These are phyloP conservation scores for Anthopleura sola DNA, from an alignment of 64 coral and sea anemone genomes.

Conservation along the genomic window DNA sequence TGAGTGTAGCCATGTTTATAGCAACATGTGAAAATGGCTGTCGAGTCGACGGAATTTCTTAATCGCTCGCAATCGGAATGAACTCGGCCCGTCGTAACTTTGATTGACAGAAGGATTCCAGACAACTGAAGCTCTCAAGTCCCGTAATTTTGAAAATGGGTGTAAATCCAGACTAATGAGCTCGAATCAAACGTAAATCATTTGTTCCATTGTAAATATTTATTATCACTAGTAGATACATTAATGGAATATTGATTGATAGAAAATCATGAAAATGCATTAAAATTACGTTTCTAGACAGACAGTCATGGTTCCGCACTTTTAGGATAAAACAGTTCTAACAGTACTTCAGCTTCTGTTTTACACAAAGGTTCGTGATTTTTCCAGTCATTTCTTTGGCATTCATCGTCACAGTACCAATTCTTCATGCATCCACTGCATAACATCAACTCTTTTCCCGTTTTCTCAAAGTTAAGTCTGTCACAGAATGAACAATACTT, in stretches of 20 bases:
- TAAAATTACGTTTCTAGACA: neutral
- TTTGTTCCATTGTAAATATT: too few relatives aligned
- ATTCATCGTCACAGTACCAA: constrained; percentile 1
- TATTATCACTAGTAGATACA: neutral
- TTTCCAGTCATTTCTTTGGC: neutral
- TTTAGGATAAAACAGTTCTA: neutral
- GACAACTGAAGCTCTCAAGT: too few relatives aligned
- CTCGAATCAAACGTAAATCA: too few relatives aligned
- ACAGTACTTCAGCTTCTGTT: neutral
- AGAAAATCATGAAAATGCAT: neutral
- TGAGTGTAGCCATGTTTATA: too few relatives aligned
- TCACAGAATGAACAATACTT: neutral
- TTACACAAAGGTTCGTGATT: neutral
- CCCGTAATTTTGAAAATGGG: too few relatives aligned
- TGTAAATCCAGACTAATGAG: too few relatives aligned
- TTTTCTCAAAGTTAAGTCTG: neutral
- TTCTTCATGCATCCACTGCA: constrained; percentile 8
- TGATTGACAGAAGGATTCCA: too few relatives aligned
- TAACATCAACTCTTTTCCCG: neutral
- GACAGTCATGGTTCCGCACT: neutral
- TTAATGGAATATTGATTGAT: neutral
- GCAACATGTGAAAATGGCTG: too few relatives aligned
- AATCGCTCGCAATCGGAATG: too few relatives aligned
- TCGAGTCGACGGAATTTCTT: too few relatives aligned
- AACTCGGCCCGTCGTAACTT: too few relatives aligned